Conservation (phyloP, 2,113 vertebrate species). For the Hemicordylus capensis region DNA sequence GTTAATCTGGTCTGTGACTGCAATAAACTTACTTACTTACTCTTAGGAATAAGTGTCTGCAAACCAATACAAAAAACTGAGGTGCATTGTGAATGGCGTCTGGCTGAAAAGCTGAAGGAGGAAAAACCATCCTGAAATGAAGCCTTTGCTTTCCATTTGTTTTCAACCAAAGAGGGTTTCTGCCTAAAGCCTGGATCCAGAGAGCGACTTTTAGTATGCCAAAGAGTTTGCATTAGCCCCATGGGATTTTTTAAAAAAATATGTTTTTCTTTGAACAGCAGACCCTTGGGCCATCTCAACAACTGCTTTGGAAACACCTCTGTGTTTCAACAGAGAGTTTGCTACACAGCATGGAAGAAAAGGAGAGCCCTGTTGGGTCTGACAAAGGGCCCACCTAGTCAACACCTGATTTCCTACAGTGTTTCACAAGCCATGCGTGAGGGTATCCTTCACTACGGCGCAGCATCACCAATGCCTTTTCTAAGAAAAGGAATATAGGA, state of each 20-base stretch:
- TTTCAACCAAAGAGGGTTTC: constrained; percentile 16
- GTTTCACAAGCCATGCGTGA: not conserved
- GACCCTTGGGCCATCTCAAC: not conserved
- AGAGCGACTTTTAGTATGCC: not conserved
- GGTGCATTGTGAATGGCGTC: constrained; percentile 1
- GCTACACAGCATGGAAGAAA: not conserved
- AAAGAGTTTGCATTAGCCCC: not conserved
- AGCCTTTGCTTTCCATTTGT: constrained; percentile 38
- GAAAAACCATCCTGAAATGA: not conserved
- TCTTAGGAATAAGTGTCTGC: too few species aligned
- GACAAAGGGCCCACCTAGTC: not conserved
- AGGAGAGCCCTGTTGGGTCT: not conserved
- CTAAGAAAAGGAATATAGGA: too few species aligned
- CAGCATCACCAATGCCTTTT: not conserved
- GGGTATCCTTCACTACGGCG: not conserved
- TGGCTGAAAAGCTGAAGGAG: not conserved
- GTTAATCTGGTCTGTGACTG: too few species aligned
- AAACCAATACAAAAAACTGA: constrained; percentile 21
- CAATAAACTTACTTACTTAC: too few species aligned
- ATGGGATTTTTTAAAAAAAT: constrained; percentile 33
- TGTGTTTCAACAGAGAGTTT: not conserved
- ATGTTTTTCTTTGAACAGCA: not conserved
- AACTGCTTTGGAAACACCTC: not conserved
- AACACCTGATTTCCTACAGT: not conserved
- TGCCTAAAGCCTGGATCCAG: not conserved